A percentile compares a stretch with the other conserved stretches of the same genome.
Conservation (phyloP, 2,113 vertebrate genomes). For the Gambusia affinis region DNA sequence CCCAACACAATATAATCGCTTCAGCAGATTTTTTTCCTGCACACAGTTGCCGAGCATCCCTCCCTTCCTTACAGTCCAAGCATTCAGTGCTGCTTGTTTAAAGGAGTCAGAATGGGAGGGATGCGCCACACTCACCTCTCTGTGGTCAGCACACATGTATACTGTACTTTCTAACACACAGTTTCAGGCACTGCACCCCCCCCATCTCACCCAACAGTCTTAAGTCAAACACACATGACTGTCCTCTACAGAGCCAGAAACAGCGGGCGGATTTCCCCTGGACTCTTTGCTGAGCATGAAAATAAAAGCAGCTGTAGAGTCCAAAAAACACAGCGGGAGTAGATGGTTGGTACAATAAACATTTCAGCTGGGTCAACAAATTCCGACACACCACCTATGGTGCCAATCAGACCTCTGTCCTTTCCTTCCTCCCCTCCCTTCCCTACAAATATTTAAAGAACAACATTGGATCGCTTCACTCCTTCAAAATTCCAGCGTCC, state of each 20-base stretch:
- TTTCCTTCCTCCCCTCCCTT: slow-evolving; percentile 25
- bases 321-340: slow-evolving; percentile 22
- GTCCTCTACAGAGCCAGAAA: slow-evolving; percentile 20
- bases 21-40: not conserved
- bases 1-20: no score
- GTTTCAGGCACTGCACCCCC: not conserved
- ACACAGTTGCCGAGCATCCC: slow-evolving; percentile 18
- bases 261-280: slow-evolving; percentile 32
- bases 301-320: slow-evolving; percentile 4
- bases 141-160: slow-evolving; percentile 39
- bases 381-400: slow-evolving; percentile 19
- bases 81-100: slow-evolving; percentile 55
- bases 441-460: not conserved
- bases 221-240: slow-evolving; percentile 1
- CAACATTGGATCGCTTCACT: not conserved
- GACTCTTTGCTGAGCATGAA: slow-evolving; percentile 3
- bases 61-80: slow-evolving; percentile 35
- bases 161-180: slow-evolving; percentile 24
- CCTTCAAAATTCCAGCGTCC: not conserved
- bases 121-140: slow-evolving; percentile 31
- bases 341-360: slow-evolving; percentile 11
- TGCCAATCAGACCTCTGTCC: slow-evolving; percentile 5
- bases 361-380: slow-evolving; percentile 42
- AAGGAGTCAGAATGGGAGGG: slow-evolving; percentile 55
- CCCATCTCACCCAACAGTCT: no score